A percentile compares a stretch with the other conserved stretches of the same genome.
Conservation (phyloP, 2,797 vertebrate genomes). For the Pantherophis alleghaniensis region DNA sequence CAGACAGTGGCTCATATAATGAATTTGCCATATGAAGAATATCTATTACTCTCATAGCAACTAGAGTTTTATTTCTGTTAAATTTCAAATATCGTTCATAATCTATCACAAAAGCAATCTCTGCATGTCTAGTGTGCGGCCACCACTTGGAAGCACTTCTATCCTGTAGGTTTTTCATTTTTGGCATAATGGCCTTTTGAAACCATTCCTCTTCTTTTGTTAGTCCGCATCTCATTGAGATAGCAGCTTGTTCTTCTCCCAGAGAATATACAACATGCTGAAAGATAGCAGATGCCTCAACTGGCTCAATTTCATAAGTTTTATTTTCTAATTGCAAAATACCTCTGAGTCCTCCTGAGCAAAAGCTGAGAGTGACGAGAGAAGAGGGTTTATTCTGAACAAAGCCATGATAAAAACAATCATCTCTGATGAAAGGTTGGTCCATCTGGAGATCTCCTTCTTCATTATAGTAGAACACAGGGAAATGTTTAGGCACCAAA, state of each 20-base stretch:
- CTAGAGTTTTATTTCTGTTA: background rate
- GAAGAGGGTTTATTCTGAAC: constrained; percentile 64
- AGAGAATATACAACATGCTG: constrained; percentile 63
- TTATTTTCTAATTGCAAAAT: constrained; percentile 57
- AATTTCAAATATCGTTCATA: constrained; percentile 17
- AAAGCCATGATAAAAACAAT: constrained; percentile 69
- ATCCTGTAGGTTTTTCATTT: background rate
- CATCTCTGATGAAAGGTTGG: constrained; percentile 55
- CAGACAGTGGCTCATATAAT: constrained; percentile 48
- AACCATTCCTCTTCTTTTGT: constrained; percentile 33
- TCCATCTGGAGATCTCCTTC: constrained; percentile 55
- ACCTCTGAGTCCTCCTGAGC: constrained; percentile 59
- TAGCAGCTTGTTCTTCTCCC: background rate
- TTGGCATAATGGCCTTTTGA: constrained; percentile 40
- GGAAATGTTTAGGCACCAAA: constrained; percentile 55
- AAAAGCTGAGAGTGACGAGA: constrained; percentile 62
- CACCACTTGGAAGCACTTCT: background rate
- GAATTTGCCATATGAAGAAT: constrained; percentile 49
- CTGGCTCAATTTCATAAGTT: constrained; percentile 67
- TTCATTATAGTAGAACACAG: constrained; percentile 64
- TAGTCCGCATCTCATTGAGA: constrained; percentile 19
- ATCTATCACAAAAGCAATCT: constrained; percentile 55
- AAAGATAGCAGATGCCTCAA: constrained; percentile 50
- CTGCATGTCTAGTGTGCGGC: constrained; percentile 43
- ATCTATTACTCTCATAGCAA: constrained; percentile 53